These are phyloP conservation scores for Entosphenus tridentatus DNA, from an alignment of 2,113 vertebrate genomes.

Conservation along the genomic window DNA sequence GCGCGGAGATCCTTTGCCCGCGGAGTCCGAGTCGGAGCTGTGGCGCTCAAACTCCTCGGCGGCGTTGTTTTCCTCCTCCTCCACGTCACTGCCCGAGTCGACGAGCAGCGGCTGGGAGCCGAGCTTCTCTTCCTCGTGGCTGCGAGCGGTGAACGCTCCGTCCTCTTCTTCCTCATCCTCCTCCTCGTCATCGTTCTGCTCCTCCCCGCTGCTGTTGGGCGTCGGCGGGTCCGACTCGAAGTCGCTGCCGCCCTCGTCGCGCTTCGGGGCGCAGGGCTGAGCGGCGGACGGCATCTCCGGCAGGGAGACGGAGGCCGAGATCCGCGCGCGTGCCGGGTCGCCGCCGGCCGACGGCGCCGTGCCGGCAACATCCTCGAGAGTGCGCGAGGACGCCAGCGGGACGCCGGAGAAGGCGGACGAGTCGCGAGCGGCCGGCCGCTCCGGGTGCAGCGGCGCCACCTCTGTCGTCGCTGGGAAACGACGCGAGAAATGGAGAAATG, in stretches of 20 bases:
- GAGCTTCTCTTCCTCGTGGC: constrained; percentile 53
- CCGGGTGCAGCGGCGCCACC: too few relatives aligned
- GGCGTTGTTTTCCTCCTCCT: constrained; percentile 26
- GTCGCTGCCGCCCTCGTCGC: constrained; percentile 66
- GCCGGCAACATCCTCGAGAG: too few relatives aligned
- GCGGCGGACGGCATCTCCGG: too few relatives aligned
- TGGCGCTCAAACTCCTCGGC: constrained; percentile 46
- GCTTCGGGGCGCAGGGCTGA: too few relatives aligned
- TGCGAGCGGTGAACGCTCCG: constrained; percentile 37
- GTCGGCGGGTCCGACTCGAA: constrained; percentile 89
- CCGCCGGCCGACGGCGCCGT: too few relatives aligned
- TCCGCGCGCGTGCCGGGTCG: too few relatives aligned
- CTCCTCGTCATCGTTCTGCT: constrained; percentile 46
- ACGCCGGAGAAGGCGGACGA: too few relatives aligned
- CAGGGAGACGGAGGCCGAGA: too few relatives aligned
- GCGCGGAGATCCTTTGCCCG: constrained; percentile 12
- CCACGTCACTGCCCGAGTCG: constrained; percentile 57
- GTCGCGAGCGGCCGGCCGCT: too few relatives aligned
- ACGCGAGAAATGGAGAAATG: too few relatives aligned
- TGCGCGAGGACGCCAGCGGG: too few relatives aligned
- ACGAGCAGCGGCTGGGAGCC: constrained; percentile 79
- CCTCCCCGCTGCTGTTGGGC: constrained; percentile 76
- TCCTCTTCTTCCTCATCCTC: constrained; percentile 55
- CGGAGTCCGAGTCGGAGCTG: constrained; percentile 58
- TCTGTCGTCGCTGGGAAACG: too few relatives aligned